Evolutionary conservation across 2,797 vertebrate genomes (phyloP).

Genomic region (Takifugu rubripes): DNA sequence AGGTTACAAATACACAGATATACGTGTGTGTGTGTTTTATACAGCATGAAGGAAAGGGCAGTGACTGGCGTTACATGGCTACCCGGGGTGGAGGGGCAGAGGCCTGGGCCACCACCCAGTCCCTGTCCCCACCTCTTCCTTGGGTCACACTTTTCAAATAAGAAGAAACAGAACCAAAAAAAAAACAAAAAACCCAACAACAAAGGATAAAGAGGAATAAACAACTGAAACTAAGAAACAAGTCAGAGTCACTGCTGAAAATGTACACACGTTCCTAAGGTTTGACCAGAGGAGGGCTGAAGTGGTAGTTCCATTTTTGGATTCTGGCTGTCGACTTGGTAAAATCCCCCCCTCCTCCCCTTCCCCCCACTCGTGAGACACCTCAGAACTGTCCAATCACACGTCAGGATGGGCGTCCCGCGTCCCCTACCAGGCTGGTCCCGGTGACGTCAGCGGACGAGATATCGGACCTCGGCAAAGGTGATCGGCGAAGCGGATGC

Average conservation of each 20-base stretch:
- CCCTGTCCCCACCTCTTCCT: constrained; percentile 66
- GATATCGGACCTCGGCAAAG: constrained; percentile 52
- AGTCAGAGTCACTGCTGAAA: constrained; percentile 86
- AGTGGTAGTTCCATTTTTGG: constrained; percentile 77
- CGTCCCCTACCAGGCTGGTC: constrained; percentile 36
- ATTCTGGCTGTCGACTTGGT: constrained; percentile 65
- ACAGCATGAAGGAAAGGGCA: constrained; percentile 82
- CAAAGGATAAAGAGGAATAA: constrained; percentile 70
- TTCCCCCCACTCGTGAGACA: constrained; percentile 53
- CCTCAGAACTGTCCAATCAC: constrained; percentile 77
- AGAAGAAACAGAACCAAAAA: constrained; percentile 51
- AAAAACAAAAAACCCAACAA: constrained; percentile 37
- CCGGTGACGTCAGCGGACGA: constrained; percentile 9
- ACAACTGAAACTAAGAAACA: constrained; percentile 69
- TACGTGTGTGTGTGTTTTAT: constrained; percentile 81
- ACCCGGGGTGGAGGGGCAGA: constrained; percentile 70
- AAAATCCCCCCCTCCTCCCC: too few species aligned
- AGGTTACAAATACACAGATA: constrained; percentile 89
- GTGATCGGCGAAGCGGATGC: constrained; percentile 54
- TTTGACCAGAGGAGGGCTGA: constrained; percentile 83
- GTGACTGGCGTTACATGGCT: constrained; percentile 82
- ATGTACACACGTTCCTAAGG: constrained; percentile 87
- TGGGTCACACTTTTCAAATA: constrained; percentile 75
- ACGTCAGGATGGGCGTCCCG: constrained; percentile 54
- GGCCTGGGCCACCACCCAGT: constrained; percentile 72